Conservation (phyloP, 2,797 vertebrate species). For the Coregonus ussuriensis region DNA sequence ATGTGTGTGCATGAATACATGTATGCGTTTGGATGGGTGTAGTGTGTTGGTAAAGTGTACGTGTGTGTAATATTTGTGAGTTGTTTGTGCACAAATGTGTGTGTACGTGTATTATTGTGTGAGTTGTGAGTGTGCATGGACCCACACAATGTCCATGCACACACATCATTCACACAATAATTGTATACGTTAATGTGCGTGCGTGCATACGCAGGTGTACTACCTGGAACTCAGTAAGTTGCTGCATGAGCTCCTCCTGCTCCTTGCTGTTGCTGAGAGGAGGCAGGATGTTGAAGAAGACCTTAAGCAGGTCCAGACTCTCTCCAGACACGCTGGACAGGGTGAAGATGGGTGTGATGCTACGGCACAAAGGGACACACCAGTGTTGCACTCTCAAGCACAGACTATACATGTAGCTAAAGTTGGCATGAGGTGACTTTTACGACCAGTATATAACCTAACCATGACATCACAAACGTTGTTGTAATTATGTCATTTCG, state of each 20-base stretch:
- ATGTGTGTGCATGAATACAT: not conserved
- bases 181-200: not conserved
- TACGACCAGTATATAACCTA: not conserved
- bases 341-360: slow-evolving; percentile 96
- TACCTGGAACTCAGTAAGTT: slow-evolving; percentile 97
- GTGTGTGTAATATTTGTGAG: not conserved
- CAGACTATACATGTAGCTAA: no score
- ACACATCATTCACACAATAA: not conserved
- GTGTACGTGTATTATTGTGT: not conserved
- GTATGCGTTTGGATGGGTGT: slow-evolving; percentile 6
- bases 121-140: not conserved
- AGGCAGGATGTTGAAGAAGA: slow-evolving; percentile 97
- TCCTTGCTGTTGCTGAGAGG: slow-evolving; percentile 97
- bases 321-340: slow-evolving; percentile 95
- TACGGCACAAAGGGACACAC: slow-evolving; percentile 54
- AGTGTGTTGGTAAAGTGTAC: slow-evolving; percentile 7
- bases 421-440: not conserved
- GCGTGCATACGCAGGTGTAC: not conserved
- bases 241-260: slow-evolving; percentile 98
- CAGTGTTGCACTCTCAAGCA: not conserved
- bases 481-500: not conserved
- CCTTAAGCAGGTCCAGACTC: slow-evolving; percentile 92
- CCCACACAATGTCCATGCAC: not conserved
- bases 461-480: not conserved
- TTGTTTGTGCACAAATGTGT: not conserved